phyloP scores from a whole-genome alignment of 1,140 invertebrate species.

The Drosophila repleta region DNA sequence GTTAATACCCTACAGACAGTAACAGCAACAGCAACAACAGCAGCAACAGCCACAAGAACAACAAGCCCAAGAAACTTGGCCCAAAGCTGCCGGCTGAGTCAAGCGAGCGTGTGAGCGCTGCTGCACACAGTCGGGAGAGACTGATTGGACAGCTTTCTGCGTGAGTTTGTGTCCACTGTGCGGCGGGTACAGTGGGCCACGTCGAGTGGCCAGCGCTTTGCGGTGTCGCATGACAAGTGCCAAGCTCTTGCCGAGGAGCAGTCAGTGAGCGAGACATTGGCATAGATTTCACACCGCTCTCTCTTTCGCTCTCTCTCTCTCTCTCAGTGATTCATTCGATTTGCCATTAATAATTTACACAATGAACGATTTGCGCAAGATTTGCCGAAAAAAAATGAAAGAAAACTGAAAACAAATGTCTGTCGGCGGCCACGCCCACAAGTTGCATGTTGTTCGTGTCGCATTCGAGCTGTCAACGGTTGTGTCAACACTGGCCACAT shows the following conservation, averaged over 20 bases:
- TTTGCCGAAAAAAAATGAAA: constrained; percentile 14
- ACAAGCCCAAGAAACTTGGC: constrained; percentile 1
- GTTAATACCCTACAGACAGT: constrained; percentile 69
- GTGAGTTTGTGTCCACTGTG: constrained; percentile 50
- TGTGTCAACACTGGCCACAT: constrained; percentile 56
- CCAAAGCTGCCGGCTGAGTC: constrained; percentile 1
- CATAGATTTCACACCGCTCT: constrained; percentile 33
- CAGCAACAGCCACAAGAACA: constrained; percentile 24
- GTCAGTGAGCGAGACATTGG: constrained; percentile 25
- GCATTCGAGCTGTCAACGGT: constrained; percentile 44
- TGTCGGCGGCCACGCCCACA: constrained; percentile 33
- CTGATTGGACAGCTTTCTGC: constrained; percentile 59
- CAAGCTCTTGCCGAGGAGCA: constrained; percentile 17
- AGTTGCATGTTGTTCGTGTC: constrained; percentile 1
- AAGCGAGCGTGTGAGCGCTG: constrained; percentile 51
- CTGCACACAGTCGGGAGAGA: not conserved
- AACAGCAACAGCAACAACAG: constrained; percentile 22
- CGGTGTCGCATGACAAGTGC: constrained; percentile 40
- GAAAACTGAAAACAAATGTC: not conserved
- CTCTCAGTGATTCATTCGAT: constrained; percentile 25
- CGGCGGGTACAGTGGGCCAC: constrained; percentile 26
- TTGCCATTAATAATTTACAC: constrained; percentile 17
- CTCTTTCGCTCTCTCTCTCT: too few species aligned
- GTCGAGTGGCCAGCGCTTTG: constrained; percentile 36
- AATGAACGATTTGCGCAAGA: not conserved